phyloP scores from a whole-genome alignment of 1,140 invertebrate genomes.

The Aphis gossypii region DNA sequence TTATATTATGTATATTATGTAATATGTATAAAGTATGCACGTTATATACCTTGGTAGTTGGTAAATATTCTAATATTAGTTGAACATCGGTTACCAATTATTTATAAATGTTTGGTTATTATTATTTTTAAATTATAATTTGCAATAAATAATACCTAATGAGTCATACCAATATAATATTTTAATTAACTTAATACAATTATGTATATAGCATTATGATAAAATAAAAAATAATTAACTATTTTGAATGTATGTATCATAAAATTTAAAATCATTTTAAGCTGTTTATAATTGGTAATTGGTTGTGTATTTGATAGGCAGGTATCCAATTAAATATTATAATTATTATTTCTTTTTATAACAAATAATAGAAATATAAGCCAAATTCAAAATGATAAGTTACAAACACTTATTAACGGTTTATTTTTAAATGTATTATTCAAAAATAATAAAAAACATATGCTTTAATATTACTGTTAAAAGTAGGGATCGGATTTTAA shows the following conservation, averaged over 20 bases:
- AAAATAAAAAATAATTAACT: background rate
- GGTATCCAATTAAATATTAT: constrained; percentile 5
- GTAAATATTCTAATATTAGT: constrained; percentile 11
- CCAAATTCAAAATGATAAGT: background rate
- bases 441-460: background rate
- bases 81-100: background rate
- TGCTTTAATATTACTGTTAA: background rate
- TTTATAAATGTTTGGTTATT: constrained; percentile 11
- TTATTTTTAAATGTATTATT: background rate
- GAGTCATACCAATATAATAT: background rate
- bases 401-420: background rate
- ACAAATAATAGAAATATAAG: background rate
- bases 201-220: background rate
- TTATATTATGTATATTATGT: background rate
- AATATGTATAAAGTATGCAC: background rate
- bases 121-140: constrained; percentile 33
- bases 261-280: background rate
- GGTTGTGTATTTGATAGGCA: background rate
- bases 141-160: background rate
- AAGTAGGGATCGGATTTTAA: too few relatives aligned
- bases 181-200: background rate
- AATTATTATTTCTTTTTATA: background rate
- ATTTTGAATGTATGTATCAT: background rate
- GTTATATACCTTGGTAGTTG: background rate
- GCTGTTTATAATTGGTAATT: background rate